These are phyloP conservation scores for Tangara arthus DNA, from an alignment of 2,797 vertebrate species.

Conservation along the genomic window DNA sequence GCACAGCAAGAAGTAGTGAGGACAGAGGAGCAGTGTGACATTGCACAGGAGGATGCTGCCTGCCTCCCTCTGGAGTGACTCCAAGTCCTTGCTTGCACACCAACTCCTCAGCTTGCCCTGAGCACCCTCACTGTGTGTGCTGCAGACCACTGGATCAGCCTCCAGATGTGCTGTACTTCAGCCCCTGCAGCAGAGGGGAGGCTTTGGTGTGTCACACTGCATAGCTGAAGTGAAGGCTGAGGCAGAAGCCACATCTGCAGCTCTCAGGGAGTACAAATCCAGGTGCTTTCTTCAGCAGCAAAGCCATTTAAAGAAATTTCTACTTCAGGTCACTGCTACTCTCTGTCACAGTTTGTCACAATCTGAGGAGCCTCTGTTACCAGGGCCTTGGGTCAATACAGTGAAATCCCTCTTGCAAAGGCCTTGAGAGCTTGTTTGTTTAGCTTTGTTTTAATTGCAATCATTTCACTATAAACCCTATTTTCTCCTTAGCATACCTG, in stretches of 20 bases:
- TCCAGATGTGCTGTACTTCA: not conserved
- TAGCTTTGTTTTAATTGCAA: not conserved
- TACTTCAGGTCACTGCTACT: not conserved
- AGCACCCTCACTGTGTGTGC: rapidly evolving
- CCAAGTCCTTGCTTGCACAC: not conserved
- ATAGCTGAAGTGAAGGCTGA: not conserved
- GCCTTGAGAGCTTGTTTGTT: not conserved
- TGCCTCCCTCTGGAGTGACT: not conserved
- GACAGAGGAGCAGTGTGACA: not conserved
- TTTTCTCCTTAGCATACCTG: not conserved
- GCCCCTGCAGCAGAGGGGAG: not conserved
- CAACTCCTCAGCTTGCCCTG: not conserved
- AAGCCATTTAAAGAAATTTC: not conserved
- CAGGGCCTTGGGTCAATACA: not conserved
- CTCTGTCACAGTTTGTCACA: not conserved
- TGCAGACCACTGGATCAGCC: not conserved
- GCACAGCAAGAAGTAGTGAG: not conserved
- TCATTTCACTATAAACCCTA: not conserved
- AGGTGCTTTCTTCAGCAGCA: not conserved
- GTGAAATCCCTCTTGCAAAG: not conserved
- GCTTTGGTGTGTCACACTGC: not conserved
- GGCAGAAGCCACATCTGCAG: not conserved
- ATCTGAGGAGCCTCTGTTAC: not conserved
- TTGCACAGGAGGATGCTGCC: not conserved
- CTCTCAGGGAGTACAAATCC: not conserved